Conservation (phyloP, 2,113 vertebrate species). For the Microtus richardsoni region DNA sequence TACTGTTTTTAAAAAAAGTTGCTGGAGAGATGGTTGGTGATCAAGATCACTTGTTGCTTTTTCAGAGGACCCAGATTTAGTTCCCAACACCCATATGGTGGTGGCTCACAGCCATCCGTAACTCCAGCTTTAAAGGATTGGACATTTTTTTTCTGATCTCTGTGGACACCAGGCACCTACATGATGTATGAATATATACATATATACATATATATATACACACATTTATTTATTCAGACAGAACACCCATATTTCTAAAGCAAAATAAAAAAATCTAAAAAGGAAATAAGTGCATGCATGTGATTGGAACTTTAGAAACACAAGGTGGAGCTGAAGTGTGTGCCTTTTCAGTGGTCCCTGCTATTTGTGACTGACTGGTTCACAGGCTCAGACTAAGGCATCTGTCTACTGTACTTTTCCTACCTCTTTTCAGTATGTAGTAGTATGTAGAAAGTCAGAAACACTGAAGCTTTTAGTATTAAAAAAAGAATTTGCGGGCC, state of each 20-base stretch:
- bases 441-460: constrained; percentile 10
- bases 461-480: not conserved
- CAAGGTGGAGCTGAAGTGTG: not conserved
- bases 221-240: not conserved
- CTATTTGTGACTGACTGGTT: not conserved
- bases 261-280: not conserved
- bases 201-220: too few relatives aligned
- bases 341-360: not conserved
- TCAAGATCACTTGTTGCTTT: not conserved
- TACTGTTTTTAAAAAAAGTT: not conserved
- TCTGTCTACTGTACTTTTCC: not conserved
- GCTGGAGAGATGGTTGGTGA: not conserved
- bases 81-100: not conserved
- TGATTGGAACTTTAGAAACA: not conserved
- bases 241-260: not conserved
- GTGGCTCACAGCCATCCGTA: not conserved
- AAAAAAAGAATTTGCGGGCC: not conserved
- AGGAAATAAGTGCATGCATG: not conserved
- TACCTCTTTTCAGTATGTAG: constrained; percentile 6
- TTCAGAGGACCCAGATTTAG: not conserved
- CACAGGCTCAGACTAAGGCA: not conserved
- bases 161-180: not conserved
- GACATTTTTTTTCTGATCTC: not conserved
- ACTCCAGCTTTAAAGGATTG: not conserved
- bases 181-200: not conserved